Evolutionary conservation across 30 jellyfish, hydroid and myxozoan genomes (phyloP).

Genomic region (Clytia hemisphaerica): DNA sequence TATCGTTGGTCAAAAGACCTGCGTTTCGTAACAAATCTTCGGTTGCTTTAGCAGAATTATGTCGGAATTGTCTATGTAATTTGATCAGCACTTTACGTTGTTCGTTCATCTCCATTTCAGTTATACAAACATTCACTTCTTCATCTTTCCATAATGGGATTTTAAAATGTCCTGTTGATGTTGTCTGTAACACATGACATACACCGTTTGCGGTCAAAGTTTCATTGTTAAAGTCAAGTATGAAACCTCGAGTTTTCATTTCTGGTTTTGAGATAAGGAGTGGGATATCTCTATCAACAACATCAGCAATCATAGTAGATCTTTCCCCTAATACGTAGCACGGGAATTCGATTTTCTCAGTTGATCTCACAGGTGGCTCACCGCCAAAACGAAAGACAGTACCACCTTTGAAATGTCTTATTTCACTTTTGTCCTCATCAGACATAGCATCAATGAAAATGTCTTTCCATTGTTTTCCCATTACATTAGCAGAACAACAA

Average conservation of each 20-base stretch:
- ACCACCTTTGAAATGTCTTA: slow-evolving; percentile 13
- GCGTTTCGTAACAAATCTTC: slow-evolving; percentile 4
- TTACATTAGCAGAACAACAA: slow-evolving; percentile 8
- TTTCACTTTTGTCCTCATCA: slow-evolving; percentile 7
- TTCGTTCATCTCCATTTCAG: slow-evolving; percentile 4
- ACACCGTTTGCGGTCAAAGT: slow-evolving; percentile 9
- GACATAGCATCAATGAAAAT: slow-evolving; percentile 34
- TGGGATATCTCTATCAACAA: slow-evolving; percentile 18
- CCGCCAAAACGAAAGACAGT: slow-evolving; percentile 22
- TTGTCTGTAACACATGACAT: slow-evolving; percentile 13
- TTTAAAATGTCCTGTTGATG: slow-evolving; percentile 28
- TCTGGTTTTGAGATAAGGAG: slow-evolving; percentile 22
- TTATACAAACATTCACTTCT: slow-evolving; percentile 3
- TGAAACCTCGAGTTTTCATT: slow-evolving; percentile 15
- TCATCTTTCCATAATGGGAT: slow-evolving; percentile 20
- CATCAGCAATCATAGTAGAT: slow-evolving; percentile 34
- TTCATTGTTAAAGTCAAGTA: slow-evolving; percentile 21
- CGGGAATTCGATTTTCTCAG: slow-evolving; percentile 21
- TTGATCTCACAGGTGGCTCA: slow-evolving; percentile 16
- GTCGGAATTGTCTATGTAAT: slow-evolving; percentile 14
- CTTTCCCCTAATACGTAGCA: slow-evolving; percentile 8
- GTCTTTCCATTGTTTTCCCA: slow-evolving; percentile 32
- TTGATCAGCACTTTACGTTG: slow-evolving; percentile 5
- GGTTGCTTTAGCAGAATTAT: neutral
- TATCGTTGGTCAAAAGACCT: neutral